phyloP scores from a whole-genome alignment of 2,797 vertebrate genomes.

The Anisognathus igniventris region DNA sequence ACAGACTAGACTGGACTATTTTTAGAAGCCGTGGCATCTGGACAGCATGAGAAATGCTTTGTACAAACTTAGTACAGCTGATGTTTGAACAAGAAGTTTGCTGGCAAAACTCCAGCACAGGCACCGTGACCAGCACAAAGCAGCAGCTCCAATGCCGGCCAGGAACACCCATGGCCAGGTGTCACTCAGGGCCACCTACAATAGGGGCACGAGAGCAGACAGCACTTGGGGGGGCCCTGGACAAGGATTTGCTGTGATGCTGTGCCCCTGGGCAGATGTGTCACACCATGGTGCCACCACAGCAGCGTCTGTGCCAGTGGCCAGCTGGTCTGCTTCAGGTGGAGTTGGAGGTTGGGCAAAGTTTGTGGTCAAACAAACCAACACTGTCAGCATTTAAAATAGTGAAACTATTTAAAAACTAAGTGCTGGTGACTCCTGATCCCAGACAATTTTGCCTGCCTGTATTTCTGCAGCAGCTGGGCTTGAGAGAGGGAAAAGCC shows the following conservation, averaged over 20 bases:
- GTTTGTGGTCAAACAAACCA: not conserved
- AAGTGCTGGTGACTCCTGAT: not conserved
- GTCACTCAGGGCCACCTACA: not conserved
- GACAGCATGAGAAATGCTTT: conserved; percentile 36
- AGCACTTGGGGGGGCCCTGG: fast-evolving
- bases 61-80: conserved; percentile 41
- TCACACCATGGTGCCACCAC: fast-evolving
- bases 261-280: not conserved
- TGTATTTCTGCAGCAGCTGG: not conserved
- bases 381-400: not conserved
- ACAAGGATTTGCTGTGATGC: not conserved
- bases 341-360: not conserved
- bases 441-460: not conserved
- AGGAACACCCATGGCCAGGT: fast-evolving
- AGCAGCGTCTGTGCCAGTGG: not conserved
- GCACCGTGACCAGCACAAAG: not conserved
- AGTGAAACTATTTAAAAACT: not conserved
- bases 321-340: not conserved
- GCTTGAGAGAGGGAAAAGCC: not conserved
- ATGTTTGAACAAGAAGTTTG: not conserved
- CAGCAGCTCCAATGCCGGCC: not conserved
- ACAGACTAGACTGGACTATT: not conserved
- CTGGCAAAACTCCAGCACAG: not conserved
- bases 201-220: fast-evolving
- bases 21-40: conserved; percentile 52